These are phyloP conservation scores for Elephas maximus DNA, from an alignment of 2,113 vertebrate genomes.

Conservation along the genomic window DNA sequence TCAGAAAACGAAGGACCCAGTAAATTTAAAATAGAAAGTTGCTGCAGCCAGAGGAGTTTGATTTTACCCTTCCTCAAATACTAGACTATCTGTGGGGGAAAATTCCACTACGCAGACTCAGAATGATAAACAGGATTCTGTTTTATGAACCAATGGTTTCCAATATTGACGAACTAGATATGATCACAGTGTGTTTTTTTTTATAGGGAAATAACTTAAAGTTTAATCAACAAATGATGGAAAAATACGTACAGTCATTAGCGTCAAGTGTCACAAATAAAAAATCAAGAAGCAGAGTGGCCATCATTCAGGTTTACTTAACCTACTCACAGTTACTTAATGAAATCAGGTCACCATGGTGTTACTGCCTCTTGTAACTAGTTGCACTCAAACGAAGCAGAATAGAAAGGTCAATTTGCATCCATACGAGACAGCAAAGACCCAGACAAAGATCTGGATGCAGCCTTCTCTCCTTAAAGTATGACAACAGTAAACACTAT, in stretches of 20 bases:
- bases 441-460: not conserved
- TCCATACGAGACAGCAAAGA: not conserved
- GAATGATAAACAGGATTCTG: not conserved
- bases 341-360: conserved; percentile 61
- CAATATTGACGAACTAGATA: not conserved
- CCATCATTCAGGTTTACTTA: conserved; percentile 67
- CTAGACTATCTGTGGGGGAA: not conserved
- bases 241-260: not conserved
- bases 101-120: not conserved
- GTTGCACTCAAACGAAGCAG: conserved; percentile 46
- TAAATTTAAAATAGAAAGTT: conserved; percentile 15
- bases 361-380: conserved; percentile 58
- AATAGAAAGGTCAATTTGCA: conserved; percentile 51
- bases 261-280: not conserved
- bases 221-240: conserved; percentile 16
- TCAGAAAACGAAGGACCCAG: not conserved
- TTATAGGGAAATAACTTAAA: not conserved
- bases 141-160: not conserved
- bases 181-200: not conserved
- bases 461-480: not conserved
- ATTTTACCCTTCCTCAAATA: not conserved
- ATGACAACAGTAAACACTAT: not conserved
- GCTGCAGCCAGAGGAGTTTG: not conserved
- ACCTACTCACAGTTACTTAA: conserved; percentile 67
- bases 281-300: not conserved